Conservation (phyloP, 2,113 vertebrate species). For the Felis catus region F.catus_Fca126_mat1.0 CM031414.1:43504501-43505000, state of each 20-base stretch:
- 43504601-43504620: conserved; percentile 92
- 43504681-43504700: conserved; percentile 87
- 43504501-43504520: not conserved
- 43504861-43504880: not conserved
- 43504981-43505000: not conserved
- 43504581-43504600: conserved; percentile 88
- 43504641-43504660: conserved; percentile 84
- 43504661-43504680: conserved; percentile 83
- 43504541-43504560: not conserved
- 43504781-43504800: conserved; percentile 82
- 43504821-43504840: not conserved
- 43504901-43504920: not conserved
- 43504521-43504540: not conserved
- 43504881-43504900: conserved; percentile 11
- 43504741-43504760: conserved; percentile 59
- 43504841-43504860: not conserved
- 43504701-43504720: conserved; percentile 93
- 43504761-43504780: conserved; percentile 51
- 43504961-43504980: not conserved
- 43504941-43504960: not conserved
- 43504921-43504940: not conserved
- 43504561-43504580: conserved; percentile 12
- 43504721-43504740: conserved; percentile 91
- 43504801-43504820: conserved; percentile 38
- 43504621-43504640: conserved; percentile 86